Evolutionary conservation across 2,888 invertebrate genomes (phyloP).

Genomic region (Serripes groenlandicus): DNA sequence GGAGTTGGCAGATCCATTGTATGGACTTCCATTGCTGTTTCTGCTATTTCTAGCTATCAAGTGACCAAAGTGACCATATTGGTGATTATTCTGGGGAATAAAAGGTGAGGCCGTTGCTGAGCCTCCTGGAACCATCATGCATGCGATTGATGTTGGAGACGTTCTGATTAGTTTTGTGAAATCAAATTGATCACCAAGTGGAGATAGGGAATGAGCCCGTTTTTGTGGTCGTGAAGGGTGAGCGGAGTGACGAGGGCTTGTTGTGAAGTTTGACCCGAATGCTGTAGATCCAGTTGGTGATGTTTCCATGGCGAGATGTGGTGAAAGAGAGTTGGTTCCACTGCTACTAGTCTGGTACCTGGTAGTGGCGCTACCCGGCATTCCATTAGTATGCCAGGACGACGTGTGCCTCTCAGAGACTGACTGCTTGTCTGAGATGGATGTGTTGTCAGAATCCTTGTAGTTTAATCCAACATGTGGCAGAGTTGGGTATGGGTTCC

Average conservation of each 20-base stretch:
- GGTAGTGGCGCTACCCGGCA: constrained; percentile 70
- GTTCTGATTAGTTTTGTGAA: constrained; percentile 86
- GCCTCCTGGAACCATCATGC: constrained; percentile 78
- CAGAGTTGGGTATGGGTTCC: constrained; percentile 80
- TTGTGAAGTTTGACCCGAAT: constrained; percentile 77
- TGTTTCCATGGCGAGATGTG: constrained; percentile 79
- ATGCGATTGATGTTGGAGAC: constrained; percentile 86
- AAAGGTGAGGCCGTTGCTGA: constrained; percentile 81
- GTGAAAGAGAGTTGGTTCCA: constrained; percentile 78
- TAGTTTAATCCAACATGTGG: constrained; percentile 68
- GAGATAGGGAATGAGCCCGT: constrained; percentile 84
- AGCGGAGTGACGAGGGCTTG: constrained; percentile 84
- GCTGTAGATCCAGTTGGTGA: constrained; percentile 81
- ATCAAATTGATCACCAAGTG: constrained; percentile 83
- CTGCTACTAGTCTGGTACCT: constrained; percentile 75
- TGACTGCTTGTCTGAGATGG: constrained; percentile 62
- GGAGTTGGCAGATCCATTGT: constrained; percentile 80
- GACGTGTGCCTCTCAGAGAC: constrained; percentile 42
- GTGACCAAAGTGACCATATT: constrained; percentile 84
- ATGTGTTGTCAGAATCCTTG: constrained; percentile 57
- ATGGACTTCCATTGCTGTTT: constrained; percentile 81
- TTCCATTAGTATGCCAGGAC: constrained; percentile 64
- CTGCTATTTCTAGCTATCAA: constrained; percentile 80
- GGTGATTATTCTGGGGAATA: constrained; percentile 61
- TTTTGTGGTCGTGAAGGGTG: constrained; percentile 78